These are phyloP conservation scores for Neostethus bicornis DNA, from an alignment of 2,797 vertebrate species.

Conservation along the genomic window DNA sequence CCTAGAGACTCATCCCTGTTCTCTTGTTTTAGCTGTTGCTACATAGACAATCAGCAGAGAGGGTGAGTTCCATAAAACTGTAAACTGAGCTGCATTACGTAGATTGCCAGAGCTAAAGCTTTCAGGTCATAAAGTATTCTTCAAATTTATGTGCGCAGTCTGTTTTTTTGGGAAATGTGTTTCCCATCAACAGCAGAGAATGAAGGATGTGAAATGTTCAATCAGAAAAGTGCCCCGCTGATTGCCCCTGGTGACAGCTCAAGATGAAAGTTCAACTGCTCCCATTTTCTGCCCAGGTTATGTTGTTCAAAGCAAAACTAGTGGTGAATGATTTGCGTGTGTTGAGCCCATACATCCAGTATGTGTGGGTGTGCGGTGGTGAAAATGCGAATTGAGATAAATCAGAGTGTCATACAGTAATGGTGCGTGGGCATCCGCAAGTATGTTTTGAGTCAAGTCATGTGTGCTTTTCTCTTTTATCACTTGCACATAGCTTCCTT, in stretches of 20 bases:
- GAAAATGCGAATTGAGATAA: conserved; percentile 52
- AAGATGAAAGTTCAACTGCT: conserved; percentile 24
- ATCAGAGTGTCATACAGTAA: conserved; percentile 61
- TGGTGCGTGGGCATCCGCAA: conserved; percentile 57
- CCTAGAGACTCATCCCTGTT: no score
- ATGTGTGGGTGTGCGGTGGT: conserved; percentile 21
- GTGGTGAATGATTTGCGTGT: conserved; percentile 19
- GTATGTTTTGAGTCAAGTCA: conserved; percentile 62
- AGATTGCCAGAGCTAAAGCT: background rate
- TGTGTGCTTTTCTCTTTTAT: conserved; percentile 55
- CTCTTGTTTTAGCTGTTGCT: no score
- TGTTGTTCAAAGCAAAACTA: conserved; percentile 19
- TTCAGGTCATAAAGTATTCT: background rate
- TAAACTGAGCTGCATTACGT: background rate
- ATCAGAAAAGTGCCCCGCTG: background rate
- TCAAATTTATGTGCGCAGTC: background rate
- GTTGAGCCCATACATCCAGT: conserved; percentile 9
- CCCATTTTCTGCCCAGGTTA: conserved; percentile 19
- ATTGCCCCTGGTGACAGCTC: conserved; percentile 7
- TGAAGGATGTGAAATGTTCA: conserved; percentile 3
- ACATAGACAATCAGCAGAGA: background rate
- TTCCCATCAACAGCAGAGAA: background rate
- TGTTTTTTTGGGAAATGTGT: background rate
- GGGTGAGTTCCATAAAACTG: background rate
- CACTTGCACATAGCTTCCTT: conserved; percentile 45